Base-by-base conservation (phyloP, 30 jellyfish, hydroid and myxozoan species). In the Nemopilema nomurai region DNA sequence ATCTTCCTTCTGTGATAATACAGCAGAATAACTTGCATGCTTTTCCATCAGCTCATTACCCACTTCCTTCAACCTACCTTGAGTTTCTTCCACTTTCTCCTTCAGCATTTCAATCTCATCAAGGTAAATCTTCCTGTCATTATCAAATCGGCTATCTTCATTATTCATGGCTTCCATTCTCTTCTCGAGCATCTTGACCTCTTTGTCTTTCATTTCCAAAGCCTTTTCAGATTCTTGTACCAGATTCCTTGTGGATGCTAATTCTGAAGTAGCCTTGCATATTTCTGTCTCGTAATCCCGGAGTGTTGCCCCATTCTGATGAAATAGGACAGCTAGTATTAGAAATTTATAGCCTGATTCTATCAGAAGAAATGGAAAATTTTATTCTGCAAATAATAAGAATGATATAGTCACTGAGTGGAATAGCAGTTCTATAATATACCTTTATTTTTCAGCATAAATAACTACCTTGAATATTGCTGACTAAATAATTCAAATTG, bases 11-110 rank as follows among this genome's bases (percentile, higher is more conserved):
- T 69, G 89, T 28, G 74, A 31, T 26, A 84, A 22, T 69, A 18
- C 49, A 1, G 29, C 66, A 74, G 50, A 70, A 27, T 73, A 18
- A 4, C 20, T 51, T 25, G 50, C 49, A 26, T 72, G 68, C 62
- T 62, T 63, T 28, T 70, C 83, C 13, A n/a, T 65, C n/a, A 87
- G 67, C 20, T 87, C 64, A 18, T 30, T 23, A 8, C n/a, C 27
- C 31, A 79, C 4, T 3, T 21, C 87, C 18, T 28, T 49, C 33
- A 87, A 26, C 65, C 82, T 85, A 13, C 41, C 18, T 79, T 95
- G 91, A 53, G 87, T 33, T 84, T 96, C 83, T 27, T 95, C 96
- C 18, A 80, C 68, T n/a, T 79, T 80, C 19, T 28, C 18, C 72
- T 66, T 66, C 27, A 90, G 27, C 71, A 28, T 49, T 32, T 75